Evolutionary conservation across 2,797 vertebrate species (phyloP), one percentile per base, ranked within the genome.

Genomic region (Syndactyla subalaris): DNA sequence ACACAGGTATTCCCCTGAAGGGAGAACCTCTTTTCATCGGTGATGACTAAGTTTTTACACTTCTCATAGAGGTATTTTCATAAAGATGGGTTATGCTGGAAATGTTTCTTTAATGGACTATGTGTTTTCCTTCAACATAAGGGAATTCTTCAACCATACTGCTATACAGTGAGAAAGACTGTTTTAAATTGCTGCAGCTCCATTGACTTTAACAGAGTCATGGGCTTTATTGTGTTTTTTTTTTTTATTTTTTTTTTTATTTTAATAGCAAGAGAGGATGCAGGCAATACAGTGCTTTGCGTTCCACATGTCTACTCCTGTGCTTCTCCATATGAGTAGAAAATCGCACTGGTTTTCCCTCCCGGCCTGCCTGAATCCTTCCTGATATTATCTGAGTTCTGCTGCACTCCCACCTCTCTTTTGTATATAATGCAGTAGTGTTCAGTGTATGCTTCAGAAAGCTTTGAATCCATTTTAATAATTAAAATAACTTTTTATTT

Each of bases 191-290:
- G 46, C 46, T 84, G 52, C 34, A 84, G 41, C 59, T 89, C 43
- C 90, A 66, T 12, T 91, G 68, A 85, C 49, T 93, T 95, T 91
- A 92, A 71, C 30, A 83, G 76, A 88, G 10, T 14, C 32, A 38
- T 34, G 39, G 21, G 21, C 17, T 78, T 27, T 49, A 38, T 29
- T 21, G 45, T 45, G 45, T 20, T 10, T 21, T 46, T 46, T 46
- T 46, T 23, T 48, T 48, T 23, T 48, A 7, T 8, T 46, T 27
- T 49, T 26, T 49, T 26, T 49, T 49, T 24, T 45, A 78, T 91
- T 71, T 61, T 41, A 84, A 72, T 77, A 92, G 61, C 57, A 91
- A 34, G 8, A 2, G 5, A 62, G 32, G 58, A 80, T 1, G 2
- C 68, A 75, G 51, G 38, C 38, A 89, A 54, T 68, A 20, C 5